Percentiles rank a stretch among this genome's conserved stretches.
Conservation (phyloP, 1,140 invertebrate genomes). For the Orchestia grillus region DNA sequence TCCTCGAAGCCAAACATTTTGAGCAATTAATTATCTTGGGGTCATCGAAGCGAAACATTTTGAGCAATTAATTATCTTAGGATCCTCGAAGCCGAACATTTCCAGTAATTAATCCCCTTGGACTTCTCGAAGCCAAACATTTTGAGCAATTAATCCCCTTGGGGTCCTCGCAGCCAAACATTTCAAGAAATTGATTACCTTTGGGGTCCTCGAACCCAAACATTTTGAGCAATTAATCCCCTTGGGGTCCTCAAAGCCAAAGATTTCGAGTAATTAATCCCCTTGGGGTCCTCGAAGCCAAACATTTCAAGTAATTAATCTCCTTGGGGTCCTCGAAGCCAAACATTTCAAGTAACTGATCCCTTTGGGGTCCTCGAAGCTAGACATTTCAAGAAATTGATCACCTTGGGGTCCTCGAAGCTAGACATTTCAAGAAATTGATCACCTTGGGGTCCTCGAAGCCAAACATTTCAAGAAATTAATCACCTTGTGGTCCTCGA, state of each 20-base stretch:
- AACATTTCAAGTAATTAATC: no score
- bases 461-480: not conserved
- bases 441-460: not conserved
- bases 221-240: no score
- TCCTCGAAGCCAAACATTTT: no score
- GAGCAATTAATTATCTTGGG: no score
- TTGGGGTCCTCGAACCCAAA: no score
- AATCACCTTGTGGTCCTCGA: constrained; percentile 85
- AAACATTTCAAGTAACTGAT: constrained; percentile 97
- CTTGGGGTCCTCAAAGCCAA: constrained; percentile 83
- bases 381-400: constrained; percentile 95
- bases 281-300: constrained; percentile 91
- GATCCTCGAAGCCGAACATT: no score
- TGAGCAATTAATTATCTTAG: no score
- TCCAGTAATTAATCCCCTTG: no score
- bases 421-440: constrained; percentile 85
- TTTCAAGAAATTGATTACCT: constrained; percentile 94
- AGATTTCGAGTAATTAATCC: constrained; percentile 95
- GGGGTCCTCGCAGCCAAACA: constrained; percentile 77
- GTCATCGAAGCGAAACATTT: no score
- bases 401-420: constrained; percentile 90
- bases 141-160: constrained; percentile 88
- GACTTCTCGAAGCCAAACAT: no score
- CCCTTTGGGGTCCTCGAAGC: constrained; percentile 90
- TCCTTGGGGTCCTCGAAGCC: constrained; percentile 91